Percentiles rank a stretch among this genome's conserved stretches.
These are phyloP conservation scores for Heterodera carotae DNA, from an alignment of 1,140 invertebrate species.

Conservation along the genomic window DNA sequence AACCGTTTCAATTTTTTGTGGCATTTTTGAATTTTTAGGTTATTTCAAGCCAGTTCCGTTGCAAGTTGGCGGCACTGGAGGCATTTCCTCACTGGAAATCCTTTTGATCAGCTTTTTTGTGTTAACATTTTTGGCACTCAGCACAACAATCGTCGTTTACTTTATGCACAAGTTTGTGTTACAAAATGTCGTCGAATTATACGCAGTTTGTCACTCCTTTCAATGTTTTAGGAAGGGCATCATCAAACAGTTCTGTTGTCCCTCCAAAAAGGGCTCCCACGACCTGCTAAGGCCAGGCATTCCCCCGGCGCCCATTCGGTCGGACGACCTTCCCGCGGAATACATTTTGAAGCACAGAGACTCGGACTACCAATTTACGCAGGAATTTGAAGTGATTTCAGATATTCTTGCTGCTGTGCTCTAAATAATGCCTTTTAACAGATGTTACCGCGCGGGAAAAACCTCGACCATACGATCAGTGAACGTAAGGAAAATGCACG, in stretches of 20 bases:
- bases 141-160: conserved; percentile 37
- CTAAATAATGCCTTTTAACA: conserved; percentile 27
- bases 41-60: conserved; percentile 52
- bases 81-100: conserved; percentile 29
- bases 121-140: conserved; percentile 35
- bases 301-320: conserved; percentile 53
- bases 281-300: conserved; percentile 42
- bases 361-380: conserved; percentile 60
- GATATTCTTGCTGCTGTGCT: neutral
- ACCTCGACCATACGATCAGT: conserved; percentile 53
- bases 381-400: conserved; percentile 56
- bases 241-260: conserved; percentile 46
- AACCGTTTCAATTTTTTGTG: neutral
- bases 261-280: conserved; percentile 49
- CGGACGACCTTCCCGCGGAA: conserved; percentile 59
- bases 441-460: conserved; percentile 46
- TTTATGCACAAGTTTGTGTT: conserved; percentile 45
- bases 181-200: too few species aligned
- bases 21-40: conserved; percentile 22
- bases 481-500: conserved; percentile 55
- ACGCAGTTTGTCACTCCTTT: neutral
- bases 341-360: conserved; percentile 60
- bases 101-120: conserved; percentile 46
- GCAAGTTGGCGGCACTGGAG: conserved; percentile 12
- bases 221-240: conserved; percentile 43